A percentile compares a stretch with the other conserved stretches of the same genome.
Conservation (phyloP, 2,888 invertebrate species). For the Hipparchia sbordonii region DNA sequence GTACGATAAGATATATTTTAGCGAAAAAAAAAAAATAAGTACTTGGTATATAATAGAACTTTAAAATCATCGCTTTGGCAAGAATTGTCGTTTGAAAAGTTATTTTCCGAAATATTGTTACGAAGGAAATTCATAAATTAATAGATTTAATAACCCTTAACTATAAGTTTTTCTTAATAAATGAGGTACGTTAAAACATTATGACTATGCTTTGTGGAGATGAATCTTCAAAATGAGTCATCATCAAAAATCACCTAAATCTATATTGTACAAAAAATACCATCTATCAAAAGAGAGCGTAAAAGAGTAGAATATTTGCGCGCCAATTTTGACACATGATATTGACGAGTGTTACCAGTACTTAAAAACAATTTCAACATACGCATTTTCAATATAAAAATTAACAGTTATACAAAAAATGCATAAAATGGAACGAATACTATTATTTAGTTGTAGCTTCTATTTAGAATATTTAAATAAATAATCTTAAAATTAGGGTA, state of each 20-base stretch:
- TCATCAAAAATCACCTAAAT: constrained; percentile 50
- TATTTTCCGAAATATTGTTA: constrained; percentile 14
- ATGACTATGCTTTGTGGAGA: constrained; percentile 70
- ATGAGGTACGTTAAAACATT: constrained; percentile 81
- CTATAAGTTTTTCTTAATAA: constrained; percentile 66
- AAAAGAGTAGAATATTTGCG: constrained; percentile 7
- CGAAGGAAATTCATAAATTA: constrained; percentile 49
- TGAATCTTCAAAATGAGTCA: constrained; percentile 44
- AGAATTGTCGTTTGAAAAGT: constrained; percentile 21
- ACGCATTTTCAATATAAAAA: constrained; percentile 68
- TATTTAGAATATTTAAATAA: constrained; percentile 65
- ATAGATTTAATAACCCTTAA: constrained; percentile 55
- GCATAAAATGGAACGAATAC: constrained; percentile 78
- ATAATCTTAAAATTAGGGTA: constrained; percentile 44
- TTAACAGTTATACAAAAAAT: constrained; percentile 78
- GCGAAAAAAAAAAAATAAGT: constrained; percentile 19
- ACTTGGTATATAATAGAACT: constrained; percentile 12
- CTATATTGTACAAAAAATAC: constrained; percentile 53
- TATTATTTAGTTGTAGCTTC: constrained; percentile 53
- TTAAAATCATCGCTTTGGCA: constrained; percentile 25
- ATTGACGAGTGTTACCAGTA: constrained; percentile 43
- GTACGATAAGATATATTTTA: constrained; percentile 11
- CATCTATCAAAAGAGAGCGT: constrained; percentile 45
- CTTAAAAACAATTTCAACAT: constrained; percentile 71
- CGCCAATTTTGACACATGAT: constrained; percentile 44